Evolutionary conservation across 2,888 invertebrate genomes (phyloP).

Genomic region (Lypha dubia): DNA sequence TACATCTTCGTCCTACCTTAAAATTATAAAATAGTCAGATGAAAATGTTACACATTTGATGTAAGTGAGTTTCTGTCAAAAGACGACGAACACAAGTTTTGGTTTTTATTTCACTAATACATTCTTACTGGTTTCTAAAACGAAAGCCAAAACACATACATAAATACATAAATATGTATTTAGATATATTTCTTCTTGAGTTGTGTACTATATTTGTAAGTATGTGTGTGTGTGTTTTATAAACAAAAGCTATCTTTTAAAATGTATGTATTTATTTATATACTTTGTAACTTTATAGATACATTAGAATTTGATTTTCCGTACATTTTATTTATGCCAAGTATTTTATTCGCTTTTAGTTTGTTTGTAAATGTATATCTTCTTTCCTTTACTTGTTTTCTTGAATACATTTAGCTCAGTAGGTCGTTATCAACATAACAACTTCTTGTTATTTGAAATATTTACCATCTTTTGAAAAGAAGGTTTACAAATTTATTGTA

Average conservation of each 20-base stretch:
- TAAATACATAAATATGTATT: background rate
- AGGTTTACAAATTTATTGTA: background rate
- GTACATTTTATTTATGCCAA: slow-evolving; percentile 49
- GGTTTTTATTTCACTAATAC: background rate
- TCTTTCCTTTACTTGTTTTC: slow-evolving; percentile 16
- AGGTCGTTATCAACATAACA: slow-evolving; percentile 45
- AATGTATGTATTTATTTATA: slow-evolving; percentile 4
- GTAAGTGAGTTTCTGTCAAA: slow-evolving; percentile 13
- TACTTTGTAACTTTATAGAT: background rate
- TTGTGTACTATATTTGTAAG: too few relatives aligned
- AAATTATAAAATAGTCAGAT: slow-evolving; percentile 77
- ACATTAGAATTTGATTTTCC: too few relatives aligned
- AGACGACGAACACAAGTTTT: background rate
- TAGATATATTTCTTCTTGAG: too few relatives aligned
- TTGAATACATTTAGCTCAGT: slow-evolving; percentile 54
- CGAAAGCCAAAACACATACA: background rate
- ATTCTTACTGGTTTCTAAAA: slow-evolving; percentile 3
- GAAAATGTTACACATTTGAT: slow-evolving; percentile 76
- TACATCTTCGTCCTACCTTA: slow-evolving; percentile 43
- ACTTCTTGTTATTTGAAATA: slow-evolving; percentile 7
- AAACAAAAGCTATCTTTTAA: background rate
- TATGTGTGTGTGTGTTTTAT: background rate
- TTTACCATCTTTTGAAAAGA: background rate
- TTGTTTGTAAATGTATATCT: background rate
- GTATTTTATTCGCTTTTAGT: slow-evolving; percentile 25